Conservation (phyloP, 1,140 invertebrate genomes). For the Varroa destructor region DNA sequence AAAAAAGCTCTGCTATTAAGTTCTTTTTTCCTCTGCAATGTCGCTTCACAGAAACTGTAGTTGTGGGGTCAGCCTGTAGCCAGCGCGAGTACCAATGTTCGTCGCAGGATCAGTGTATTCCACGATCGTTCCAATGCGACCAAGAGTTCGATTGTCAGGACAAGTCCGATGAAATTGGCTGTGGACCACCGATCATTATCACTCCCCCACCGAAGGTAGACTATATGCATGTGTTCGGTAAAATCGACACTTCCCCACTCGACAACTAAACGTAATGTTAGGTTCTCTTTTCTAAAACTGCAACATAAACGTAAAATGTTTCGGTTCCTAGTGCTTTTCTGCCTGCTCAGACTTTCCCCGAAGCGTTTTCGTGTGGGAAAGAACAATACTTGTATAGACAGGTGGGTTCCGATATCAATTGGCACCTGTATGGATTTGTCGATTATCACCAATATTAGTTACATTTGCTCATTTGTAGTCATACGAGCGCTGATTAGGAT, state of each 20-base stretch:
- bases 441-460: no score
- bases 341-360: no score
- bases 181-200: constrained; percentile 47
- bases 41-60: constrained; percentile 25
- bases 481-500: no score
- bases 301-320: no score
- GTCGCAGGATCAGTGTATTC: constrained; percentile 69
- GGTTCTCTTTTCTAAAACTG: no score
- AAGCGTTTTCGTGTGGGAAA: no score
- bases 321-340: no score
- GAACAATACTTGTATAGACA: no score
- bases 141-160: constrained; percentile 70
- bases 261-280: no score
- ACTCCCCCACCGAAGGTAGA: constrained; percentile 12
- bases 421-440: no score
- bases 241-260: background rate
- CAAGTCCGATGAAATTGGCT: constrained; percentile 77
- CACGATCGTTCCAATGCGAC: constrained; percentile 85
- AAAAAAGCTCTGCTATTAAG: background rate
- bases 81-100: constrained; percentile 68
- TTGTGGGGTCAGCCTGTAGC: constrained; percentile 53
- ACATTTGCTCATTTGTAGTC: no score
- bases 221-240: background rate
- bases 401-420: no score
- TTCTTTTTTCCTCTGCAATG: constrained; percentile 27